phyloP scores from a whole-genome alignment of 2,113 vertebrate species.

The Muntiacus reevesi region DNA sequence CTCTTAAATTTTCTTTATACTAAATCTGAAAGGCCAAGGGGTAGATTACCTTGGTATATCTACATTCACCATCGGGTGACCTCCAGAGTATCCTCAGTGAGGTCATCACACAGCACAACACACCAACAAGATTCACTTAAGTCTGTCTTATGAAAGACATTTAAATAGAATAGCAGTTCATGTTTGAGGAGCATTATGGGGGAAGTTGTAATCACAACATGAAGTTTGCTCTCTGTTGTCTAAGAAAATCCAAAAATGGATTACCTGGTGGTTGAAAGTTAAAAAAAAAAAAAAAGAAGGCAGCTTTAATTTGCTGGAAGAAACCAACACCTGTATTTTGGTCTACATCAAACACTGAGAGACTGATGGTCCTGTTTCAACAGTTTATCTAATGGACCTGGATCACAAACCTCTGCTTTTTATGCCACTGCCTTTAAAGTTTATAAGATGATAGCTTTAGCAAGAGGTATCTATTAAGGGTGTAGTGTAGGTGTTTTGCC shows the following conservation, averaged over 20 bases:
- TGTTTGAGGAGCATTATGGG: not conserved
- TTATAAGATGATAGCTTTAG: slow-evolving; percentile 4
- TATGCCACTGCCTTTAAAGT: not conserved
- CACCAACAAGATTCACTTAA: not conserved
- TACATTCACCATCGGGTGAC: not conserved
- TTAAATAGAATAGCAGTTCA: not conserved
- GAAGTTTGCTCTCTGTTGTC: not conserved
- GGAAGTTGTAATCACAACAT: not conserved
- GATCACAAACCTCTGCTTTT: not conserved
- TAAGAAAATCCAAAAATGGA: not conserved
- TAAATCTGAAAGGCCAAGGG: not conserved
- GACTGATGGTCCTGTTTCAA: not conserved
- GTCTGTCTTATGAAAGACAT: not conserved
- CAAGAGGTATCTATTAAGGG: not conserved
- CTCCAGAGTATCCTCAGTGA: not conserved
- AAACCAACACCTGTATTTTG: not conserved
- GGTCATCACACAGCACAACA: not conserved
- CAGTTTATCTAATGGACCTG: not conserved
- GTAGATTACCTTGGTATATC: not conserved
- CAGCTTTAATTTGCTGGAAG: slow-evolving; percentile 29
- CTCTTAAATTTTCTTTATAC: not conserved
- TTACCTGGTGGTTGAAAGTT: not conserved
- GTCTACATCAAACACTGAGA: not conserved
- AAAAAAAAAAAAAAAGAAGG: not conserved
- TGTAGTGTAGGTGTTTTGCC: not conserved